Conservation (phyloP, 1,140 invertebrate species). For the Eumaeus atala region DNA sequence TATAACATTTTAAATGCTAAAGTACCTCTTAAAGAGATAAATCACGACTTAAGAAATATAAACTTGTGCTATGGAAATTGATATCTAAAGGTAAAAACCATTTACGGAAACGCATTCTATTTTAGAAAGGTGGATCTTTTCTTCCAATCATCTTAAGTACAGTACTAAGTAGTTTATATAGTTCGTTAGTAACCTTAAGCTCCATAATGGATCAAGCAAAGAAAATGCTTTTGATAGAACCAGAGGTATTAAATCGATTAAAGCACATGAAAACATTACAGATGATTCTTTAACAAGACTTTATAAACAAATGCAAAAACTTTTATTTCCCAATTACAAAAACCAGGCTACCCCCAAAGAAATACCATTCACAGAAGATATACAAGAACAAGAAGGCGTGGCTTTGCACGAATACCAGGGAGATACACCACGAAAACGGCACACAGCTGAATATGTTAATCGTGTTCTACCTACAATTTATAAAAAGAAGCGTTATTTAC, state of each 20-base stretch:
- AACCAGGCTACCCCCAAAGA: too few relatives aligned
- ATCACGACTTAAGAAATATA: conserved; percentile 23
- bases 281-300: conserved; percentile 6
- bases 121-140: conserved; percentile 23
- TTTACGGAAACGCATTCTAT: conserved; percentile 15
- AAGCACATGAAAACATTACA: conserved; percentile 2
- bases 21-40: conserved; percentile 24
- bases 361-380: too few relatives aligned
- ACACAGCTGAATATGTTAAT: too few relatives aligned
- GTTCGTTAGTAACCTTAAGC: conserved; percentile 13
- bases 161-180: conserved; percentile 25
- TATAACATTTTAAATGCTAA: conserved; percentile 24
- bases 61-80: conserved; percentile 12
- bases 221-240: conserved; percentile 13
- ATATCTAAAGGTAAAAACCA: conserved; percentile 12
- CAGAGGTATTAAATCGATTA: neutral
- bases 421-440: too few relatives aligned
- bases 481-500: too few relatives aligned
- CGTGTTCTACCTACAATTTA: too few relatives aligned
- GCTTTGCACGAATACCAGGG: too few relatives aligned
- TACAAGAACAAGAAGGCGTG: too few relatives aligned
- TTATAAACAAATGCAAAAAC: conserved; percentile 11
- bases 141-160: conserved; percentile 27
- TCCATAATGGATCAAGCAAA: conserved; percentile 6
- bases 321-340: too few relatives aligned